These are phyloP conservation scores for Polypterus senegalus DNA, from an alignment of 2,113 vertebrate species.

Conservation along the genomic window DNA sequence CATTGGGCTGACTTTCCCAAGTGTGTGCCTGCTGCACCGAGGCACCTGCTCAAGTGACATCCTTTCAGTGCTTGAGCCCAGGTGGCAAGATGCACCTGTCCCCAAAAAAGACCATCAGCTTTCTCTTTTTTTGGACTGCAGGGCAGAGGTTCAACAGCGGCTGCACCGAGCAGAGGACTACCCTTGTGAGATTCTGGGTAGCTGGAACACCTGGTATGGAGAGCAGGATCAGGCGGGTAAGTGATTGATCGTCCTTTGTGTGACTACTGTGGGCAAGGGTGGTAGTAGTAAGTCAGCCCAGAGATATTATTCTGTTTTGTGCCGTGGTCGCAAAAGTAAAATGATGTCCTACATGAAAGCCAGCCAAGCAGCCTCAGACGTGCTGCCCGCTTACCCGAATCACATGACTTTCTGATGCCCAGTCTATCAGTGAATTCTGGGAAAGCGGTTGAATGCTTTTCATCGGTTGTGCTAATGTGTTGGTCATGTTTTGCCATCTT, in stretches of 20 bases:
- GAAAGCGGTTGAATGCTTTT: no score
- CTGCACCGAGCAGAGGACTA: conserved; percentile 72
- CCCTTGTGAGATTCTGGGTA: conserved; percentile 82
- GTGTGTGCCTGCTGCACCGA: fast-evolving
- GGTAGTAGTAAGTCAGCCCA: no score
- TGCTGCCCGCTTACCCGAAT: no score
- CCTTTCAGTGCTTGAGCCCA: not conserved
- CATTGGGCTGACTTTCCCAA: not conserved
- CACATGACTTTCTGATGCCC: no score
- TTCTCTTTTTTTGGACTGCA: conserved; percentile 22
- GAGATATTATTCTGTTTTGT: no score
- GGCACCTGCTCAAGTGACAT: not conserved
- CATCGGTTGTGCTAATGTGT: no score
- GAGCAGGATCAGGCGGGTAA: conserved; percentile 93
- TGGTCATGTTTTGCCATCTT: no score
- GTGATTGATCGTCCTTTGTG: not conserved
- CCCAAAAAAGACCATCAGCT: not conserved
- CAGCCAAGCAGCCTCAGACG: no score
- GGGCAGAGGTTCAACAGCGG: conserved; percentile 70
- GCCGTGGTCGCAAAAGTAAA: no score
- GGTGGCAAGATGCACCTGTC: not conserved
- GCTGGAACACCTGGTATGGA: conserved; percentile 95
- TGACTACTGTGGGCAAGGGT: no score
- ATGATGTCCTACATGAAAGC: no score
- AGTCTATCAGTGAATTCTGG: no score